Evolutionary conservation across 2,797 vertebrate species (phyloP).

Genomic region (Etheostoma perlongum): DNA sequence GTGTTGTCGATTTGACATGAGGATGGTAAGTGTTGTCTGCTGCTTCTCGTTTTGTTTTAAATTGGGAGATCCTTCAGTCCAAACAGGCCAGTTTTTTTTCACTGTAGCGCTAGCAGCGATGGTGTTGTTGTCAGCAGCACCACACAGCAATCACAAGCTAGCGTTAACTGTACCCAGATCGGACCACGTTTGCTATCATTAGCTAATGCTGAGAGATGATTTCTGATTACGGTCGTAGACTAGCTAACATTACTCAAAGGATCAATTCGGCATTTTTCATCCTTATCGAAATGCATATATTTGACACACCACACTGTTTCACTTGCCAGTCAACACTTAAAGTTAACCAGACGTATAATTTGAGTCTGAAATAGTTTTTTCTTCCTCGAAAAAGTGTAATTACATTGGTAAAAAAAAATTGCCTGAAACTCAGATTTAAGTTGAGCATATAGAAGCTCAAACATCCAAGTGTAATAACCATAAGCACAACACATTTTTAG

Average conservation of each 20-base stretch:
- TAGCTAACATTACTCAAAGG: neutral
- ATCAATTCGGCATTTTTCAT: neutral
- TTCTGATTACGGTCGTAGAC: neutral
- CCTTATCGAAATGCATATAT: neutral
- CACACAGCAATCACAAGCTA: constrained; percentile 13
- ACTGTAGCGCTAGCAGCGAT: neutral
- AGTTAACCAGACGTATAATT: neutral
- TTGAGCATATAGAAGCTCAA: neutral
- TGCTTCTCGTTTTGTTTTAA: constrained; percentile 19
- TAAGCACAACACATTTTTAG: neutral
- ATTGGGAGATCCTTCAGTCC: neutral
- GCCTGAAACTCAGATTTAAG: neutral
- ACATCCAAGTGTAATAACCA: neutral
- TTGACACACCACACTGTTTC: neutral
- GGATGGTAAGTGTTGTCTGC: constrained; percentile 68
- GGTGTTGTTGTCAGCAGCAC: constrained; percentile 40
- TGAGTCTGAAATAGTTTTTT: neutral
- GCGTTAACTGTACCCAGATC: neutral
- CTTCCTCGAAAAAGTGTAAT: neutral
- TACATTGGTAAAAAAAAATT: neutral
- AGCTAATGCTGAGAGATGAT: neutral
- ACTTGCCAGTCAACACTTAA: neutral
- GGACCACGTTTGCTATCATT: neutral
- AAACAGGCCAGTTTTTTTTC: neutral
- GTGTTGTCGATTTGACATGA: constrained; percentile 51